Conservation (phyloP, 1,140 invertebrate species). For the Agrypnia vestita region DNA sequence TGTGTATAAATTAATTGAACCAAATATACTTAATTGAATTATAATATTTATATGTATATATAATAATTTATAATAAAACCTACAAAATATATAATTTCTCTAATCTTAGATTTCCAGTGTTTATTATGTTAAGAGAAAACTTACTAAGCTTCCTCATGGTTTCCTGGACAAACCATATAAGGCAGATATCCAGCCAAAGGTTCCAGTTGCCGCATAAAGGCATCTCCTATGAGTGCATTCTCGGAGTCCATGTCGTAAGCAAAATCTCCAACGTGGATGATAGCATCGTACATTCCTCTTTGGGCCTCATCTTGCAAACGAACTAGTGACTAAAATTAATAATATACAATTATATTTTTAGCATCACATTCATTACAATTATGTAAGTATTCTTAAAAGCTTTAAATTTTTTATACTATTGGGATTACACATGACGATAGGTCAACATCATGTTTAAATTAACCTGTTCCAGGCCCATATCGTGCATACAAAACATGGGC, state of each 20-base stretch:
- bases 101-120: too few species aligned
- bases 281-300: conserved; percentile 86
- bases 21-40: too few species aligned
- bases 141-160: conserved; percentile 91
- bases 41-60: too few species aligned
- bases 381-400: too few species aligned
- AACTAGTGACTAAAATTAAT: conserved; percentile 77
- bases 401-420: too few species aligned
- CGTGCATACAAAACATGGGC: too few species aligned
- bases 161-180: conserved; percentile 94
- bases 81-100: too few species aligned
- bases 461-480: too few species aligned
- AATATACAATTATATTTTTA: conserved; percentile 6
- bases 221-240: conserved; percentile 86
- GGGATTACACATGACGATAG: too few species aligned
- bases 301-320: conserved; percentile 88
- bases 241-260: conserved; percentile 94
- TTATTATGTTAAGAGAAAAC: conserved; percentile 59
- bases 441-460: too few species aligned
- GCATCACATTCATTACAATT: conserved; percentile 1
- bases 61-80: too few species aligned
- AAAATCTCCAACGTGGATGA: conserved; percentile 96
- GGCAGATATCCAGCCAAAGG: conserved; percentile 89
- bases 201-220: conserved; percentile 93
- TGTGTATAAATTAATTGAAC: too few species aligned